These are phyloP conservation scores for Astreopora myriophthalma DNA, from an alignment of 64 coral and sea anemone genomes.

Conservation along the genomic window DNA sequence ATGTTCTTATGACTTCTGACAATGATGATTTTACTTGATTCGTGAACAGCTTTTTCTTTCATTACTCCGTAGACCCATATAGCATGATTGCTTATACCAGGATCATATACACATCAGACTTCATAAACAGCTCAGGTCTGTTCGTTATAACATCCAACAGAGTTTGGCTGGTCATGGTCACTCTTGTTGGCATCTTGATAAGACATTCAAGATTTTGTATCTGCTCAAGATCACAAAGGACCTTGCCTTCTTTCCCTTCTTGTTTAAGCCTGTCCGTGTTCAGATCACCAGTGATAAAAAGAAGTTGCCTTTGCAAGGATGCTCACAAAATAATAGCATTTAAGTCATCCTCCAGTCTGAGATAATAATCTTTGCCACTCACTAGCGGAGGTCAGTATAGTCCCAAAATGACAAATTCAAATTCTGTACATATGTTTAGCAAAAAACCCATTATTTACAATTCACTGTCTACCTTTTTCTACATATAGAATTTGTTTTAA, in stretches of 20 bases:
- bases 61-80: not conserved
- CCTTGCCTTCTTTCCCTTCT: not conserved
- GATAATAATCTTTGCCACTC: no score
- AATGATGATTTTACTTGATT: not conserved
- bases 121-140: slow-evolving; percentile 4
- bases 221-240: not conserved
- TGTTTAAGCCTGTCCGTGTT: not conserved
- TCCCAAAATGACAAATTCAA: no score
- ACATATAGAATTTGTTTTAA: no score
- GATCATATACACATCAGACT: not conserved
- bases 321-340: not conserved
- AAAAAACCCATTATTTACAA: no score
- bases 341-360: no score
- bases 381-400: no score
- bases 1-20: not conserved
- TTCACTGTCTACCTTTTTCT: no score
- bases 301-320: not conserved
- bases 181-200: not conserved
- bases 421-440: no score
- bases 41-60: not conserved
- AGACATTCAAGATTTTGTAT: not conserved
- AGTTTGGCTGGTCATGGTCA: not conserved
- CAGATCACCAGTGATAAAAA: not conserved
- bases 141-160: slow-evolving; percentile 23
- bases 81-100: not conserved